A percentile compares a stretch with the other conserved stretches of the same genome.
These are phyloP conservation scores for Ovis canadensis DNA, from an alignment of 2,113 vertebrate species.

Conservation along the genomic window DNA sequence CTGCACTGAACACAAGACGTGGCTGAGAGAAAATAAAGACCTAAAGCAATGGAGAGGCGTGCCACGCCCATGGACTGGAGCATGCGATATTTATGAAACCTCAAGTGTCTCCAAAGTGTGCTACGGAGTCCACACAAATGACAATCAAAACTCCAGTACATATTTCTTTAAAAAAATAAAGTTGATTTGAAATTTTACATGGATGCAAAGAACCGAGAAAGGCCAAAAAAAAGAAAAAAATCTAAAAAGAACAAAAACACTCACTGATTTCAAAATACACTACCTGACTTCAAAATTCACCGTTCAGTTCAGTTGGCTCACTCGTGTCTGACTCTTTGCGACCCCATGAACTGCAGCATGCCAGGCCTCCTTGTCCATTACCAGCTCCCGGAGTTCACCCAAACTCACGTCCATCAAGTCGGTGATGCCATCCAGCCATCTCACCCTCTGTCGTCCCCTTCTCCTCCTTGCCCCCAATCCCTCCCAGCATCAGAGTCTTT, in stretches of 20 bases:
- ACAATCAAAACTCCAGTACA: neutral
- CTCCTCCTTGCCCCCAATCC: too few relatives aligned
- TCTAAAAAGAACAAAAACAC: neutral
- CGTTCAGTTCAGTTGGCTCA: too few relatives aligned
- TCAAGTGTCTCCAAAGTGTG: neutral
- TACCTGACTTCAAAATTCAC: neutral
- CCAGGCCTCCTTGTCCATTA: too few relatives aligned
- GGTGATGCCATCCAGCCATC: too few relatives aligned
- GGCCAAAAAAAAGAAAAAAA: neutral
- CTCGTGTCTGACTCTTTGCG: too few relatives aligned
- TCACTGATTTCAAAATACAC: neutral
- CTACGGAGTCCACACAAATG: neutral
- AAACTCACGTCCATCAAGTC: too few relatives aligned
- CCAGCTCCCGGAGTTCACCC: too few relatives aligned
- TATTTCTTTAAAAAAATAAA: neutral
- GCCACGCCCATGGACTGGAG: neutral
- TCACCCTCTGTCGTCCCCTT: too few relatives aligned
- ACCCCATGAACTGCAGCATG: accelerated
- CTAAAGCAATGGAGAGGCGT: neutral
- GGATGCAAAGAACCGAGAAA: neutral
- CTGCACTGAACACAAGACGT: neutral
- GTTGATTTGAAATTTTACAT: neutral
- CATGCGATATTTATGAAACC: neutral
- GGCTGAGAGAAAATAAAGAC: neutral
- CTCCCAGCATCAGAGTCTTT: too few relatives aligned